Percentiles rank a stretch among this genome's conserved stretches.
Conservation (phyloP, 2,888 invertebrate genomes). For the Aphodius granarius region DNA sequence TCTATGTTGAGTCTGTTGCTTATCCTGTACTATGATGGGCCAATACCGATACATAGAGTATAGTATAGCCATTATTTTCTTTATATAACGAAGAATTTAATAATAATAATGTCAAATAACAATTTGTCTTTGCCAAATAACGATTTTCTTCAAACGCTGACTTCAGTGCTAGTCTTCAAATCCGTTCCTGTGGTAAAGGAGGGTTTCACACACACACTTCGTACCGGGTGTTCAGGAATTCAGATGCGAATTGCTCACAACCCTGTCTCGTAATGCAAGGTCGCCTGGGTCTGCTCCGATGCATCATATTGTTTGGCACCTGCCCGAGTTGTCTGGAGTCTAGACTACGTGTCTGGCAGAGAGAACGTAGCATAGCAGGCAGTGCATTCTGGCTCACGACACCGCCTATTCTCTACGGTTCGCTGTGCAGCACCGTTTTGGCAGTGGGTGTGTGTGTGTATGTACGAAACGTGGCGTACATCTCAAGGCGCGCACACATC, state of each 20-base stretch:
- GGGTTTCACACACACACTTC: constrained; percentile 4
- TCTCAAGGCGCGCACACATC: not conserved
- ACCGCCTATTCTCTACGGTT: not conserved
- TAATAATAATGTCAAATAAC: no score
- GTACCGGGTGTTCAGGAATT: constrained; percentile 15
- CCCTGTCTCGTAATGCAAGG: constrained; percentile 25
- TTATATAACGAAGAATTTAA: no score
- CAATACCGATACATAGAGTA: not conserved
- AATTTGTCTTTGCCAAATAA: no score
- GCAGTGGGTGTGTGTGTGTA: not conserved
- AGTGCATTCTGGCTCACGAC: not conserved
- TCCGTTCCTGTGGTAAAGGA: not conserved
- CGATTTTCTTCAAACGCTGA: no score
- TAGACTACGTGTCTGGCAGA: not conserved
- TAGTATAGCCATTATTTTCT: no score
- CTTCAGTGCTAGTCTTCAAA: no score
- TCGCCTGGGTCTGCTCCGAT: constrained; percentile 30
- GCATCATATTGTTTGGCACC: constrained; percentile 42
- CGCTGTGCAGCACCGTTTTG: not conserved
- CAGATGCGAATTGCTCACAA: constrained; percentile 19
- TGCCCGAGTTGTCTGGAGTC: constrained; percentile 38
- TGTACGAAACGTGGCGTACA: not conserved
- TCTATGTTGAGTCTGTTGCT: not conserved
- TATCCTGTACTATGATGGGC: not conserved
- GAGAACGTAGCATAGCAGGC: not conserved